phyloP scores from a whole-genome alignment of 2,797 vertebrate species.

The Propithecus deckenii region DNA sequence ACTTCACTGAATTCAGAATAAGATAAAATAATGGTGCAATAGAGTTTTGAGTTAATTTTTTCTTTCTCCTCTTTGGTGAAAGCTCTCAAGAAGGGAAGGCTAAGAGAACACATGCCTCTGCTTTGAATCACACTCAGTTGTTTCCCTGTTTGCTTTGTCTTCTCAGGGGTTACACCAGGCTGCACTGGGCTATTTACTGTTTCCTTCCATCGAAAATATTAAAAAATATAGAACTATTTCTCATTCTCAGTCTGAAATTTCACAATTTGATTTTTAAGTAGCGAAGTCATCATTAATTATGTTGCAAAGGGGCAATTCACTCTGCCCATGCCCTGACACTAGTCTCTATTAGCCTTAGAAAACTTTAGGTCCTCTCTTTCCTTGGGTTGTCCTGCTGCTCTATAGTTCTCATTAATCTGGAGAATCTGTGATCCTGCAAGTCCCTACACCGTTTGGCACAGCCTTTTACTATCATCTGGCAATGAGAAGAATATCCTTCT shows the following conservation, averaged over 20 bases:
- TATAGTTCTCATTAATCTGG: background rate
- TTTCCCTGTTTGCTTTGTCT: background rate
- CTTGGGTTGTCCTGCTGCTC: background rate
- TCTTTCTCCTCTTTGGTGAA: background rate
- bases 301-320: background rate
- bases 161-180: background rate
- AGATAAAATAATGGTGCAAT: background rate
- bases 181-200: background rate
- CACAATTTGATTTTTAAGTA: background rate
- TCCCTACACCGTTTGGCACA: background rate
- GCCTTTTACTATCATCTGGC: background rate
- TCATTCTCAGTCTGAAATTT: background rate
- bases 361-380: background rate
- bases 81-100: background rate
- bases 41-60: background rate
- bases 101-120: accelerated
- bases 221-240: background rate
- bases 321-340: background rate
- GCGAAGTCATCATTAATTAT: background rate
- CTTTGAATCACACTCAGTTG: background rate
- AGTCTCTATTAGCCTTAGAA: background rate
- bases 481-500: background rate
- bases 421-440: background rate
- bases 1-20: background rate
- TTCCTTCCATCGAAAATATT: background rate